phyloP scores from a whole-genome alignment of 2,797 vertebrate genomes.

The Helostoma temminkii region DNA sequence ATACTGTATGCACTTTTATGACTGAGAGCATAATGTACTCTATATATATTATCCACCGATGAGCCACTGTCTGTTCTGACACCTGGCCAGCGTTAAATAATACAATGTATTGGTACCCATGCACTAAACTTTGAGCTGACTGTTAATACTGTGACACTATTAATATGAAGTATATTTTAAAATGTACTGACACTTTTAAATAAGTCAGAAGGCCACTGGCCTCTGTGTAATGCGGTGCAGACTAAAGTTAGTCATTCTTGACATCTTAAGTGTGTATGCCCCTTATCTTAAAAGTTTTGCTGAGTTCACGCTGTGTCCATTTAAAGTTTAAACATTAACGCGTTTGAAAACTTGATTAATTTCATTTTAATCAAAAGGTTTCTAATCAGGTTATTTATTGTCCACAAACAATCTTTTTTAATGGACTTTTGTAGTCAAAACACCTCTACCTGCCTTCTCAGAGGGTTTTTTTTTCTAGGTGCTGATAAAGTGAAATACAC shows the following conservation, averaged over 20 bases:
- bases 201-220: background rate
- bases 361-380: constrained; percentile 34
- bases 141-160: background rate
- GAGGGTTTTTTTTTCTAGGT: constrained; percentile 44
- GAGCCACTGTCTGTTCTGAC: too few relatives aligned
- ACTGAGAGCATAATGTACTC: too few relatives aligned
- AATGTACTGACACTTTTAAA: background rate
- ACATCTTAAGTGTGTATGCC: background rate
- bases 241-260: background rate
- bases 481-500: constrained; percentile 55
- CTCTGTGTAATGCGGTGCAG: background rate
- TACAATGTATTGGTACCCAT: too few relatives aligned
- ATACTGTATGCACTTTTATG: too few relatives aligned
- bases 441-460: constrained; percentile 36
- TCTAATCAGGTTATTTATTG: constrained; percentile 38
- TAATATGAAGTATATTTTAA: background rate
- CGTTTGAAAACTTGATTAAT: constrained; percentile 20
- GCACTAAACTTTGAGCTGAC: background rate
- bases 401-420: constrained; percentile 22
- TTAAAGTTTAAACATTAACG: constrained; percentile 3
- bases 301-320: background rate
- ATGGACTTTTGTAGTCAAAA: constrained; percentile 36
- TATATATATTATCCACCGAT: too few relatives aligned
- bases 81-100: too few relatives aligned
- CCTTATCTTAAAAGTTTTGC: background rate